Evolutionary conservation across 2,113 vertebrate genomes (phyloP).

Genomic region (Cromileptes altivelis): DNA sequence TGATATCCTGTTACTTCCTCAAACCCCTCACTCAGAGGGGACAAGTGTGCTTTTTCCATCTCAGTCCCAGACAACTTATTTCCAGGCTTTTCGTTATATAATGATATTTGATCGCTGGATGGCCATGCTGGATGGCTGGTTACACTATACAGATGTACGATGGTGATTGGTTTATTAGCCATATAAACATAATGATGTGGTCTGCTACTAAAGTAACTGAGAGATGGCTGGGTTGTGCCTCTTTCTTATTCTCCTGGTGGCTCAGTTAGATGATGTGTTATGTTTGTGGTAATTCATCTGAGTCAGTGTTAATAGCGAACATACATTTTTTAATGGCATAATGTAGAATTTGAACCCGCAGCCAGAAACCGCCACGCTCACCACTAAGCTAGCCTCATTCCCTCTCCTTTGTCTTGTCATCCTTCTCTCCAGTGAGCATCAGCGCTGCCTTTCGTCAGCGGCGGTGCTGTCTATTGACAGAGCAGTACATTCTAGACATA

Average conservation of each 20-base stretch:
- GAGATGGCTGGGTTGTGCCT: slow-evolving; percentile 18
- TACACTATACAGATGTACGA: slow-evolving; percentile 72
- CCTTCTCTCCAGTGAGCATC: slow-evolving; percentile 46
- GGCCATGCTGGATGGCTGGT: slow-evolving; percentile 64
- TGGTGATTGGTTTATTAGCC: slow-evolving; percentile 77
- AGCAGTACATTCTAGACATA: slow-evolving; percentile 77
- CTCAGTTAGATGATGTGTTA: slow-evolving; percentile 57
- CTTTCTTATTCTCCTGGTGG: slow-evolving; percentile 41
- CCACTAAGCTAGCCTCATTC: slow-evolving; percentile 31
- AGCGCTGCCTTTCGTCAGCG: slow-evolving; percentile 52
- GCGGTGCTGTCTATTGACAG: slow-evolving; percentile 77
- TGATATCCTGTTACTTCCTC: slow-evolving; percentile 76
- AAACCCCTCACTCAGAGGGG: slow-evolving; percentile 73
- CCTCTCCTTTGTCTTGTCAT: slow-evolving; percentile 73
- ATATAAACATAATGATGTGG: slow-evolving; percentile 72
- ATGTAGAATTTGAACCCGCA: slow-evolving; percentile 40
- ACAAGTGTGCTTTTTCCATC: slow-evolving; percentile 82
- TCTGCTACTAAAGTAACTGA: slow-evolving; percentile 41
- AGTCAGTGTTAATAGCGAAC: slow-evolving; percentile 55
- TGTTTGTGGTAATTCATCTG: slow-evolving; percentile 53
- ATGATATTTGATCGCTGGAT: slow-evolving; percentile 77
- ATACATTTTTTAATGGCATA: slow-evolving; percentile 52
- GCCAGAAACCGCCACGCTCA: slow-evolving; percentile 47
- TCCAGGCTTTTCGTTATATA: slow-evolving; percentile 78
- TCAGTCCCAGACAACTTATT: slow-evolving; percentile 69